A percentile compares a stretch with the other conserved stretches of the same genome.
phyloP scores from a whole-genome alignment of 2,113 vertebrate genomes.

The Furnarius figulus region DNA sequence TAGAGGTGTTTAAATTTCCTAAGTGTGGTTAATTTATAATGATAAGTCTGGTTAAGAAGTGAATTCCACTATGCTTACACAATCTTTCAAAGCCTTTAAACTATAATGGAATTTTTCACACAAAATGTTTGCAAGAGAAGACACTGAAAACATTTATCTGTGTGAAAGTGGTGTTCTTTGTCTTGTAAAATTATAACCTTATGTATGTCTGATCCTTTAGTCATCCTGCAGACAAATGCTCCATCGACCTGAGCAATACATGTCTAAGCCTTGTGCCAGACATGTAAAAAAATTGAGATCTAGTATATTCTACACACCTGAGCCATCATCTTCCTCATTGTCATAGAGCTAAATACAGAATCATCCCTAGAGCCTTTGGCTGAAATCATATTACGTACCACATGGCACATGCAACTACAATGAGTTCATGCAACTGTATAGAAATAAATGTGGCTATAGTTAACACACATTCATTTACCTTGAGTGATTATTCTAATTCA shows the following conservation, averaged over 20 bases:
- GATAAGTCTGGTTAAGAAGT: conserved; percentile 41
- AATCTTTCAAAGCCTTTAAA: conserved; percentile 46
- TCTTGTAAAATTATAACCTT: conserved; percentile 8
- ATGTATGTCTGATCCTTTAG: not conserved
- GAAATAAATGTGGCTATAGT: not conserved
- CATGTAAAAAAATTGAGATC: not conserved
- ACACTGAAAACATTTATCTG: not conserved
- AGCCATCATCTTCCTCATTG: not conserved
- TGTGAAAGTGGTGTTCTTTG: not conserved
- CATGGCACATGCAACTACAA: not conserved
- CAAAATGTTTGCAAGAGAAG: not conserved
- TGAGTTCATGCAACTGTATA: not conserved
- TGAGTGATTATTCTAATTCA: not conserved
- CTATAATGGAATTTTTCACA: conserved; percentile 30
- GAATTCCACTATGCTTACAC: conserved; percentile 56
- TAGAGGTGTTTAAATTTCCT: conserved; percentile 64
- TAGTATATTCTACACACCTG: not conserved
- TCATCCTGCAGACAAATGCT: not conserved
- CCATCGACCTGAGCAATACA: not conserved
- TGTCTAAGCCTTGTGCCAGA: not conserved
- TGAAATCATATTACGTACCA: not conserved
- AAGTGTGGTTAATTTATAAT: conserved; percentile 64
- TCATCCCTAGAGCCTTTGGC: not conserved
- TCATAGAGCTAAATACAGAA: not conserved
- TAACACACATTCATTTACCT: not conserved